Evolutionary conservation across 2,113 vertebrate genomes (phyloP), one percentile per base, ranked within the genome.

Genomic region (Mohoua ochrocephala): DNA sequence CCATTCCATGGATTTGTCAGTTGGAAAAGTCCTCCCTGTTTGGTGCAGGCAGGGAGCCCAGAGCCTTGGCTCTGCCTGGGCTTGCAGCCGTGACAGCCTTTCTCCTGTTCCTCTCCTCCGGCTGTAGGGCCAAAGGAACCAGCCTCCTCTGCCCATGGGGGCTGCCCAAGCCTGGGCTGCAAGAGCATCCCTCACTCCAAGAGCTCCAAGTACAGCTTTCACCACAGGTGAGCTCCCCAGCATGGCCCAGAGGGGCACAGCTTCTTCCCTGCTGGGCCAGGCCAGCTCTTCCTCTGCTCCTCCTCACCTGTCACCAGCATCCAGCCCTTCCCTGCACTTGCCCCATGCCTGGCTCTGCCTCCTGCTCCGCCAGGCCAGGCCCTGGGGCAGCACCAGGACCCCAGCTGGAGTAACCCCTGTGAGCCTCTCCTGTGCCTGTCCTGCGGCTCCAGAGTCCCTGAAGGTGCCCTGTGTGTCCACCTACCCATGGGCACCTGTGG

Each of bases 201-300:
- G 98, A 97, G 97, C 97, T 99, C 98, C 97, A 99, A 99, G 97
- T 99, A 99, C 98, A 99, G 98, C 97, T 99, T 99, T 97, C 99
- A 99, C 95, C 99, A 99, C 98, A 99, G 99, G 99, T 99, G 88
- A 98, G 98, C 31, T 67, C 50, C 47, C 45, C n/a, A 59, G 45
- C 16, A 11, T 2, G 5, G 30, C 61, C 60, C 33, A 15, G 65
- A 69, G 57, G 21, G 41, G 9, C 37, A 41, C 41, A 67, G 35
- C 44, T 83, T 71, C 44, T 69, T 87, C 33, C 21, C 41, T 47
- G 22, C 27, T 0, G 0, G 53, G 68, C 41, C 0, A 0, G 30
- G 52, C 35, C 8, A 18, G n/a, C 60, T 47, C 47, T 71, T 89
- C 17, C 50, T 82, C 20, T 2, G 4, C n/a, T 69, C 39, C 35